Base-by-base conservation (phyloP, 2,113 vertebrate species). In the Gadus macrocephalus region DNA sequence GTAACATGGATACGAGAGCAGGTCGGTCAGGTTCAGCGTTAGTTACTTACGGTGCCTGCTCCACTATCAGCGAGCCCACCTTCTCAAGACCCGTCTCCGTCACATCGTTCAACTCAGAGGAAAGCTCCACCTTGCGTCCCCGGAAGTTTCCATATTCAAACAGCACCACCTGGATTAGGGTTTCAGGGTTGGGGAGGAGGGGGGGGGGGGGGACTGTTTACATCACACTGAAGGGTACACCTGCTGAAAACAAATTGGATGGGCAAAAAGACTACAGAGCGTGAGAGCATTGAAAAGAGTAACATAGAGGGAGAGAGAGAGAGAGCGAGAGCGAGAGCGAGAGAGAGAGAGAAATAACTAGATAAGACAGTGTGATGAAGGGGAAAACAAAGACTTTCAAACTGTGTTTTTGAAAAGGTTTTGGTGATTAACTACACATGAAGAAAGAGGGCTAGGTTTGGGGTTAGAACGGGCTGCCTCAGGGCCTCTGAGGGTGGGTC, bases 61-160 rank as follows among this genome's bases (percentile, higher is more conserved):
- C 93, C 72, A 97, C 93, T 3, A 93, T 93, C 82, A 96, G 83
- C 72, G 95, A 98, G 81, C 93, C 94, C 67, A 96, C 94, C 86
- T 95, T 97, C 81, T 95, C 91, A 77, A 96, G 81, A n/a, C 92
- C 92, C 38, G 93, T 93, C 83, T 95, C 94, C 0, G 79, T 85
- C 79, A 96, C 89, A 79, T 92, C 94, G 81, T 90, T 86, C 72
- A 87, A 88, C 63, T 89, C 85, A 15, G 78, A 60, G 31, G 85
- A 85, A 59, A 89, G 85, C 72, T 89, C 85, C 1, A 74, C 83
- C 79, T 88, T 88, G 72, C 79, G 90, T 14, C 95, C 95, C 84
- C 95, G 94, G 90, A 96, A 97, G 66, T 96, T 96, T 88, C 97
- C 95, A 67, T 94, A 90, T 80, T 98, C 90, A 82, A 85, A 92